phyloP scores from a whole-genome alignment of 1,140 invertebrate species.

The Phymastichus coffea region DNA sequence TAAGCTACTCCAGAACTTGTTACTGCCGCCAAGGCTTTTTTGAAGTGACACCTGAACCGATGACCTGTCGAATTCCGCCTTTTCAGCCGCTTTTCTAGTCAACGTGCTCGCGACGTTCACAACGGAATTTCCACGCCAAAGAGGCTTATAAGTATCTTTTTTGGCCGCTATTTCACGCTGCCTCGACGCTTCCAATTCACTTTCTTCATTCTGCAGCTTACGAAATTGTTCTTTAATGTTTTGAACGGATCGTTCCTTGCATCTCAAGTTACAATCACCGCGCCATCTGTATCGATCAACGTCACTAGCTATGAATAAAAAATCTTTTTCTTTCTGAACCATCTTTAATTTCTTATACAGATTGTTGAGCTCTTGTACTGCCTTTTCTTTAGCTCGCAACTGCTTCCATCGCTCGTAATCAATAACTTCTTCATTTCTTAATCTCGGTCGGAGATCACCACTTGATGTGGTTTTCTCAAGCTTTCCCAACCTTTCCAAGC shows the following conservation, averaged over 20 bases:
- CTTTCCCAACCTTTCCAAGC: constrained; percentile 80
- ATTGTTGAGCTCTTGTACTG: constrained; percentile 77
- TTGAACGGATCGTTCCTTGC: constrained; percentile 84
- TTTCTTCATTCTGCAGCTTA: constrained; percentile 57
- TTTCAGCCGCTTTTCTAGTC: constrained; percentile 52
- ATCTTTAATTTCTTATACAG: constrained; percentile 76
- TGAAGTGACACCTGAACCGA: constrained; percentile 43
- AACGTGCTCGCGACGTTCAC: constrained; percentile 72
- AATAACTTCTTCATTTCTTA: constrained; percentile 75
- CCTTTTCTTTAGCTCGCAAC: constrained; percentile 74
- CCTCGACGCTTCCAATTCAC: constrained; percentile 49
- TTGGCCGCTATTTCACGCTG: constrained; percentile 54
- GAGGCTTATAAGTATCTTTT: constrained; percentile 74
- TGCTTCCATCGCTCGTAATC: constrained; percentile 86
- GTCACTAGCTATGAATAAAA: constrained; percentile 76
- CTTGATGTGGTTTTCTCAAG: constrained; percentile 75
- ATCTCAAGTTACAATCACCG: constrained; percentile 74
- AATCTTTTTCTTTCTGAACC: constrained; percentile 80
- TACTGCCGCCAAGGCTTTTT: constrained; percentile 65
- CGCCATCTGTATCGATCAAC: constrained; percentile 70
- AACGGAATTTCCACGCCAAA: constrained; percentile 82
- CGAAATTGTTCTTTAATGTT: constrained; percentile 76
- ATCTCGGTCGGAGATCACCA: constrained; percentile 67
- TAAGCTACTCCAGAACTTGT: constrained; percentile 78
- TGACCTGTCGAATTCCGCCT: constrained; percentile 36